Evolutionary conservation across 2,888 invertebrate genomes (phyloP), one percentile per base, ranked within the genome.

Genomic region (Apocheima hispidaria): DNA sequence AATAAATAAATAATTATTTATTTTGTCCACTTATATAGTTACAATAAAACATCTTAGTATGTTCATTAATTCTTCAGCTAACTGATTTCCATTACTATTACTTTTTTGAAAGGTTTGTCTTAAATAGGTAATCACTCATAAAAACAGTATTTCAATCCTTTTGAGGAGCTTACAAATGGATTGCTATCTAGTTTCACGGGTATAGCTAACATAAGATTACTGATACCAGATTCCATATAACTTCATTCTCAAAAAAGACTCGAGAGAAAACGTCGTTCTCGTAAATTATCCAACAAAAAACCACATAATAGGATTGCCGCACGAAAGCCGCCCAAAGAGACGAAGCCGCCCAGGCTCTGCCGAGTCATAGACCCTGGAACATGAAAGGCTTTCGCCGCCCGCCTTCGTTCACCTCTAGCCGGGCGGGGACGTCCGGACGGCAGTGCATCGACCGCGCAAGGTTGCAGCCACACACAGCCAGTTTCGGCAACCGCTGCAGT

Each of bases 331-430:
- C 54, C 54, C 54, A 60, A 33, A 60, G 20, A 54, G 49, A 33
- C 33, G 50, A 51, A 48, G 28, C 41, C 57, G 50, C 43, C 58
- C 54, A 44, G 54, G 58, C 58, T 49, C 46, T 40, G 46, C 51
- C 36, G 60, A 54, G 69, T 66, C 69, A 41, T 63, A 65, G 66
- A 65, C 66, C 65, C 54, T 53, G 51, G 44, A 60, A 46, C 53
- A 49, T 53, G 53, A 53, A 53, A 53, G 53, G 16, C 59, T 49
- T 46, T 41, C 51, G 7, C 53, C 53, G 26, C 36, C 46, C 58
- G 35, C 41, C 48, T 36, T 36, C n/a, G 41, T 9, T 50, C 57
- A 43, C 57, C 33, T 41, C 20, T 30, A 40, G 40, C 33, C 59
- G 43, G 48, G 33, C 40, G 52, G 28, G 48, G 60, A n/a, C 49